phyloP scores from a whole-genome alignment of 2,888 invertebrate genomes.

The Geophilus truncorum region DNA sequence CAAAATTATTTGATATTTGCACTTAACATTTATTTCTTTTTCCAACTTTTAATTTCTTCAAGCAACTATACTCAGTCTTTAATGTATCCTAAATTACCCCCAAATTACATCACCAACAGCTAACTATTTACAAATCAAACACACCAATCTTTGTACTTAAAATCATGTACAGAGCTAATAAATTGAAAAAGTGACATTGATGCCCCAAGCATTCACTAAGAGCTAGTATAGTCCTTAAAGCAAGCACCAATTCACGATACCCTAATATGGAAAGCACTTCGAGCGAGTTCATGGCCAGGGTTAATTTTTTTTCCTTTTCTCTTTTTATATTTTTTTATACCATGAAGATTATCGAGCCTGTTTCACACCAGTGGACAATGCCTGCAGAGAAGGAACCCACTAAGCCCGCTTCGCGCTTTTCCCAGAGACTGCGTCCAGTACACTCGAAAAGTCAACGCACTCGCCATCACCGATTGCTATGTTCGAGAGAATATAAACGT shows the following conservation, averaged over 20 bases:
- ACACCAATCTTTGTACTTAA: too few relatives aligned
- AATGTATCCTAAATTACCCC: too few relatives aligned
- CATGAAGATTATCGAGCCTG: background rate
- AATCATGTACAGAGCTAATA: too few relatives aligned
- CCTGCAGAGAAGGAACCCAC: background rate
- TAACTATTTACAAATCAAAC: too few relatives aligned
- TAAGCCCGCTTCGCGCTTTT: background rate
- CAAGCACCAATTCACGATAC: background rate
- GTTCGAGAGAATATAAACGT: slow-evolving; percentile 46
- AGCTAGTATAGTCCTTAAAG: background rate
- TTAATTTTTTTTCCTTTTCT: background rate
- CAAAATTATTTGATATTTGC: too few relatives aligned
- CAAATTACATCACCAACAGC: too few relatives aligned
- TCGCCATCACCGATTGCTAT: slow-evolving; percentile 32
- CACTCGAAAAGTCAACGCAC: background rate
- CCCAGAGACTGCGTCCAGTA: background rate
- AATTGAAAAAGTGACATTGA: background rate
- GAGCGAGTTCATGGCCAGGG: background rate
- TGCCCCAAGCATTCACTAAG: background rate
- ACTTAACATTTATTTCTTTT: too few relatives aligned
- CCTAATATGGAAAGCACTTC: background rate
- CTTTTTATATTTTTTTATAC: background rate
- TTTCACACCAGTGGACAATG: background rate
- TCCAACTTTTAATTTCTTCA: too few relatives aligned
- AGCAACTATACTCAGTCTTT: too few relatives aligned